Evolutionary conservation across 53 echinoderm and acorn worm species (phyloP), one percentile per base, ranked within the genome.

Genomic region (Paracentrotus lividus): DNA sequence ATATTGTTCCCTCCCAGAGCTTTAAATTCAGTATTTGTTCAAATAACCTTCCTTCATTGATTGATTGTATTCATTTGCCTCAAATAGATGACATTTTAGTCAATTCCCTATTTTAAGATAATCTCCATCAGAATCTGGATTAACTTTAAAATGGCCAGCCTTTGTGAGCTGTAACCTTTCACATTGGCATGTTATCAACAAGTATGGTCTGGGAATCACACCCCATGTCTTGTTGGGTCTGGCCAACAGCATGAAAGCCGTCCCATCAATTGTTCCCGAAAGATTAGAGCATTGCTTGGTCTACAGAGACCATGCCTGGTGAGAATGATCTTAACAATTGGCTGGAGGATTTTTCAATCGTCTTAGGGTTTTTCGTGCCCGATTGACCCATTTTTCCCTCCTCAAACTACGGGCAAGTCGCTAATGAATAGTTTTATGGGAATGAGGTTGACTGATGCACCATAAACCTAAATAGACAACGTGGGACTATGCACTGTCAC

Each of bases 221-320:
- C n/a, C n/a, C n/a, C 23, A 45, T 32, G 81, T 10, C 44, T 81
- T 81, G 81, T 81, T 81, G 81, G 81, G 81, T 47, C 81, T 81
- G 81, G 81, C 81, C 44, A 44, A 81, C 81, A 81, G 81, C 81
- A n/a, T 81, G 81, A 26, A 81, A 81, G 49, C 86, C 10, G 14
- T 23, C 56, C 27, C 86, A 86, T 86, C 86, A 86, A 86, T 86
- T 86, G 86, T 86, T 86, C 86, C 86, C 8, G 55, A 86, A 86
- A 86, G 81, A 81, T 81, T 81, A 81, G 81, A 81, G 47, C 45
- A 81, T 81, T n/a, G 27, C 47, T 81, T 81, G 81, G 81, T 81
- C 81, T 47, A 3, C 47, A 81, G 81, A 81, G 81, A 81, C 81
- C 81, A 47, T 81, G n/a, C n/a, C n/a, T n/a, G 47, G 45, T 9